These are phyloP conservation scores for Argynnis bischoffii DNA, from an alignment of 2,888 invertebrate species.

Conservation along the genomic window DNA sequence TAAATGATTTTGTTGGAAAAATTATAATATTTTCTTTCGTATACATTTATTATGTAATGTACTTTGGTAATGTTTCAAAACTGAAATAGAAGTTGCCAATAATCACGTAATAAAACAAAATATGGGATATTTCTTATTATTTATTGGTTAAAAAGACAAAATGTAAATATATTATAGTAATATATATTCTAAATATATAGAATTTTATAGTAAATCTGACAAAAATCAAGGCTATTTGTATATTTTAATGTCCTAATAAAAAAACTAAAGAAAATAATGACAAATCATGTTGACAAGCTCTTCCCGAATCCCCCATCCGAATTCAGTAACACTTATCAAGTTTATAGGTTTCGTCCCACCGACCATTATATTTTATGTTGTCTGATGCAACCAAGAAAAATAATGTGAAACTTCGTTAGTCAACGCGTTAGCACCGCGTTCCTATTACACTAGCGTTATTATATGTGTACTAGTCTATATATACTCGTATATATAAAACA, in stretches of 20 bases:
- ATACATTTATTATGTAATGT: no score
- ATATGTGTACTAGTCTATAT: no score
- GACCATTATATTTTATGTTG: conserved; percentile 66
- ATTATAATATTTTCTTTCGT: no score
- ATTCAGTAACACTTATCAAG: conserved; percentile 38
- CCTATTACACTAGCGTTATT: conserved; percentile 3
- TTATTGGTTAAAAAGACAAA: background rate
- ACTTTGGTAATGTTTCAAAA: no score
- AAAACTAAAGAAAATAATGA: conserved; percentile 8
- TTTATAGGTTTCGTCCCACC: conserved; percentile 58
- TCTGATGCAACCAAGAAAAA: conserved; percentile 46
- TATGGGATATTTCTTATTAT: no score
- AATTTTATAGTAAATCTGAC: background rate
- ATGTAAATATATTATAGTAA: background rate
- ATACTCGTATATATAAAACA: no score
- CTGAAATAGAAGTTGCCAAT: no score
- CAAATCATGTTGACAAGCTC: conserved; percentile 14
- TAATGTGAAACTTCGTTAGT: conserved; percentile 45
- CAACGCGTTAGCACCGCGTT: background rate
- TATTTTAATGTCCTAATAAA: conserved; percentile 11
- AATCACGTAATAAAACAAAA: no score
- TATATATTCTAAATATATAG: background rate
- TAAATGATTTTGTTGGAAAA: no score
- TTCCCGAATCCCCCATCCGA: conserved; percentile 29
- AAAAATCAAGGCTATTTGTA: background rate